phyloP scores from a whole-genome alignment of 1,140 invertebrate genomes.

The Drosophila seguyi region DNA sequence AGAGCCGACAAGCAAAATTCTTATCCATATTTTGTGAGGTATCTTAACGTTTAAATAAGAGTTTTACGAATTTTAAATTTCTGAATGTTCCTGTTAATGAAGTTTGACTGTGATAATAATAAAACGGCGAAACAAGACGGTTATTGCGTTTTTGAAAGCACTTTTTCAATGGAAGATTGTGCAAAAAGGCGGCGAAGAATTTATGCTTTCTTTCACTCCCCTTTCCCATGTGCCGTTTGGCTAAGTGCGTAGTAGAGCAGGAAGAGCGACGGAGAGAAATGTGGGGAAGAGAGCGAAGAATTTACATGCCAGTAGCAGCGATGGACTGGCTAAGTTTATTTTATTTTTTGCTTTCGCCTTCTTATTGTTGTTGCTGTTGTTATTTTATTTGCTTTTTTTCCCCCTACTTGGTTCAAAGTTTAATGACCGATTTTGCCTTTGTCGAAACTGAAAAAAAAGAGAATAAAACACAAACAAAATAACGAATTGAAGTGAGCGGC shows the following conservation, averaged over 20 bases:
- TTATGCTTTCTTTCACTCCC: slow-evolving; percentile 42
- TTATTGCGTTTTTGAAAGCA: slow-evolving; percentile 64
- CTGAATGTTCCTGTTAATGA: neutral
- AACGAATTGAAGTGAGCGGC: slow-evolving; percentile 29
- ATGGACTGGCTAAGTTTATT: slow-evolving; percentile 49
- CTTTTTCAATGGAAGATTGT: slow-evolving; percentile 58
- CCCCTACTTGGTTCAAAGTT: slow-evolving; percentile 71
- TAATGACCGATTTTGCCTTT: slow-evolving; percentile 79
- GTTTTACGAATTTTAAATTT: too few species aligned
- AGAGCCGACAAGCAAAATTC: too few species aligned
- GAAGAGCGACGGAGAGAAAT: slow-evolving; percentile 8
- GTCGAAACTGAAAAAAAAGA: slow-evolving; percentile 37
- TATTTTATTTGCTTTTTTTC: slow-evolving; percentile 14
- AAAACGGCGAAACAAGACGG: slow-evolving; percentile 21
- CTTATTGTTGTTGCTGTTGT: slow-evolving; percentile 2
- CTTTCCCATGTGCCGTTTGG: neutral
- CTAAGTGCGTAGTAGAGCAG: slow-evolving; percentile 48
- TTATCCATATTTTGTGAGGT: too few species aligned
- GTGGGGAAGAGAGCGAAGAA: slow-evolving; percentile 16
- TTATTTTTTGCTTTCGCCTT: slow-evolving; percentile 14
- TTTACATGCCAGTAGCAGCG: slow-evolving; percentile 53
- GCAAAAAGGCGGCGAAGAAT: slow-evolving; percentile 45
- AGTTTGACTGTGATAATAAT: slow-evolving; percentile 21
- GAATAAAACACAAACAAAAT: slow-evolving; percentile 45
- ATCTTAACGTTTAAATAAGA: too few species aligned